Evolutionary conservation across 2,797 vertebrate species (phyloP).

Genomic region (Channa striata): DNA sequence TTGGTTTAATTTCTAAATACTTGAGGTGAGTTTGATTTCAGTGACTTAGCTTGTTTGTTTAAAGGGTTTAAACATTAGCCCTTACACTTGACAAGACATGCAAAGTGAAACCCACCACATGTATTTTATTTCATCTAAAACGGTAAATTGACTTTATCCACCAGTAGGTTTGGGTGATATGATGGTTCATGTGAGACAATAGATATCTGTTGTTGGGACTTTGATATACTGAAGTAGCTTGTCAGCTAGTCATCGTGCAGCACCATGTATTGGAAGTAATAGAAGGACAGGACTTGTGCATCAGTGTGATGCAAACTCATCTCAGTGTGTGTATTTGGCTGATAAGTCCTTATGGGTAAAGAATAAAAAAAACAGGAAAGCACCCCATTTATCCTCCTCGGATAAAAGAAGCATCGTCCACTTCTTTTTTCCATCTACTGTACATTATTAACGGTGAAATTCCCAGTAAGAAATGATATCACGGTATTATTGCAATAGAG

Average conservation of each 20-base stretch:
- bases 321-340: no score
- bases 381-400: no score
- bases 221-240: conserved; percentile 17
- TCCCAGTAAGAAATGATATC: conserved; percentile 1
- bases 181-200: conserved; percentile 6
- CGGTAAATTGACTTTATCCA: conserved; percentile 33
- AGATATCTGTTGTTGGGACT: conserved; percentile 16
- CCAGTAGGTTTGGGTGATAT: conserved; percentile 51
- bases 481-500: conserved; percentile 9
- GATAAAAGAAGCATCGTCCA: no score
- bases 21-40: conserved; percentile 58
- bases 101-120: conserved; percentile 42
- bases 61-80: conserved; percentile 33
- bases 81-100: conserved; percentile 32
- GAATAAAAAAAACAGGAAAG: no score
- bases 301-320: conserved; percentile 1
- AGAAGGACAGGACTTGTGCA: conserved; percentile 10
- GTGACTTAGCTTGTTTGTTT: conserved; percentile 23
- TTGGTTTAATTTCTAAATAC: conserved; percentile 39
- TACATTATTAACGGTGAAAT: not conserved
- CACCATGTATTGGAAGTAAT: conserved; percentile 22
- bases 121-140: conserved; percentile 41
- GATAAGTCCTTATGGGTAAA: no score
- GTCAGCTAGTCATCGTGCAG: no score
- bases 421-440: conserved; percentile 13